Conservation (phyloP, 2,888 invertebrate species). For the Amphipoea lucens region DNA sequence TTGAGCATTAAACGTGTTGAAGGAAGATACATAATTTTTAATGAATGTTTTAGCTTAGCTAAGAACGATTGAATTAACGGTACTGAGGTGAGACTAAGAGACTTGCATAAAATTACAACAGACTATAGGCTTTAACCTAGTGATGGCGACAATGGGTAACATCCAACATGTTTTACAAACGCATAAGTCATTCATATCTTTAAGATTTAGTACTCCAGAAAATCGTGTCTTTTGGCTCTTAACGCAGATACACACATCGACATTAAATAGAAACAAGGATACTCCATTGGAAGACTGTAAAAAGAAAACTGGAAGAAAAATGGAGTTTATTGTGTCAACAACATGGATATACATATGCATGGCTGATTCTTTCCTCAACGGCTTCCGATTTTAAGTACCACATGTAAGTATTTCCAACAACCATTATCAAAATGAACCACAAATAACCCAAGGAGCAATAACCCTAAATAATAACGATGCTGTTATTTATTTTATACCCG, state of each 20-base stretch:
- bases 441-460: slow-evolving; percentile 21
- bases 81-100: not conserved
- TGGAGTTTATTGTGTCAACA: not conserved
- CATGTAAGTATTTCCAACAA: not conserved
- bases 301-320: not conserved
- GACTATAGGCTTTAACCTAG: not conserved
- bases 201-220: not conserved
- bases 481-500: slow-evolving; percentile 40
- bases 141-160: not conserved
- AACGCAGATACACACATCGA: not conserved
- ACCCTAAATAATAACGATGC: slow-evolving; percentile 6
- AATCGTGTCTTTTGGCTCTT: not conserved
- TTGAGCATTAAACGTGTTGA: slow-evolving; percentile 9
- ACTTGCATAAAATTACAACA: slow-evolving; percentile 3
- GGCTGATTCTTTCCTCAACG: not conserved
- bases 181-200: not conserved
- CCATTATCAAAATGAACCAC: not conserved
- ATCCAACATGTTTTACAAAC: not conserved
- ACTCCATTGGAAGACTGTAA: no score
- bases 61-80: slow-evolving; percentile 11
- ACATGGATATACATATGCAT: not conserved
- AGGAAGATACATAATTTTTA: not conserved
- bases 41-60: not conserved
- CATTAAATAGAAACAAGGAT: not conserved
- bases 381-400: not conserved